phyloP scores from a whole-genome alignment of 2,113 vertebrate genomes.

The Larimichthys polyactis region DNA sequence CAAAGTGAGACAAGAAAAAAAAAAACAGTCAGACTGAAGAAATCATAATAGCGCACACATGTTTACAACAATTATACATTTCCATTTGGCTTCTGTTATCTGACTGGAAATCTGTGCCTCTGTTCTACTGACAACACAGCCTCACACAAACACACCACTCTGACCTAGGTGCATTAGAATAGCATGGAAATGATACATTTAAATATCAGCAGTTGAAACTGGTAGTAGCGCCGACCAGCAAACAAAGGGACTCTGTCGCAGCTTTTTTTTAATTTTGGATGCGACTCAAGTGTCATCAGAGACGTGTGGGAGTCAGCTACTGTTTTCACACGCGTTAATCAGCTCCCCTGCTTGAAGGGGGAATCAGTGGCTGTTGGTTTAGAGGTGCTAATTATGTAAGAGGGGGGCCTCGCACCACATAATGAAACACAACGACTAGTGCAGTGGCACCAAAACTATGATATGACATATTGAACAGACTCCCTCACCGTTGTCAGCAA shows the following conservation, averaged over 20 bases:
- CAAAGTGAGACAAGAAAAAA: background rate
- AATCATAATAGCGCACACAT: background rate
- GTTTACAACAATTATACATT: background rate
- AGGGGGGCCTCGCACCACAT: background rate
- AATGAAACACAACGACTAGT: background rate
- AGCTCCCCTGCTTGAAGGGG: slow-evolving; percentile 22
- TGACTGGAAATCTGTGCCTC: background rate
- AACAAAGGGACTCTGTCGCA: slow-evolving; percentile 14
- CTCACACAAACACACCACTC: background rate
- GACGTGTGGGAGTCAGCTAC: slow-evolving; percentile 32
- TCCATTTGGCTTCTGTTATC: background rate
- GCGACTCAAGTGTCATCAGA: slow-evolving; percentile 12
- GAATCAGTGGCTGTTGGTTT: slow-evolving; percentile 15
- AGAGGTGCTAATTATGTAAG: slow-evolving; percentile 22
- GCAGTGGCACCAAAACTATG: too few species aligned
- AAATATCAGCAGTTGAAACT: slow-evolving; percentile 5
- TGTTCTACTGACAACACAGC: background rate
- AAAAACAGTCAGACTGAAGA: background rate
- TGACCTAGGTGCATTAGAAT: background rate
- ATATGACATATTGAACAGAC: background rate
- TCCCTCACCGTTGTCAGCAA: slow-evolving; percentile 92
- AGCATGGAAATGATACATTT: slow-evolving; percentile 10
- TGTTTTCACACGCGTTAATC: slow-evolving; percentile 46
- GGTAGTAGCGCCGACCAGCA: background rate
- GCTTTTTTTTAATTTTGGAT: slow-evolving; percentile 25